A percentile compares a stretch with the other conserved stretches of the same genome.
Evolutionary conservation across 2,113 vertebrate species (phyloP).

Genomic region (Todiramphus chloris): DNA sequence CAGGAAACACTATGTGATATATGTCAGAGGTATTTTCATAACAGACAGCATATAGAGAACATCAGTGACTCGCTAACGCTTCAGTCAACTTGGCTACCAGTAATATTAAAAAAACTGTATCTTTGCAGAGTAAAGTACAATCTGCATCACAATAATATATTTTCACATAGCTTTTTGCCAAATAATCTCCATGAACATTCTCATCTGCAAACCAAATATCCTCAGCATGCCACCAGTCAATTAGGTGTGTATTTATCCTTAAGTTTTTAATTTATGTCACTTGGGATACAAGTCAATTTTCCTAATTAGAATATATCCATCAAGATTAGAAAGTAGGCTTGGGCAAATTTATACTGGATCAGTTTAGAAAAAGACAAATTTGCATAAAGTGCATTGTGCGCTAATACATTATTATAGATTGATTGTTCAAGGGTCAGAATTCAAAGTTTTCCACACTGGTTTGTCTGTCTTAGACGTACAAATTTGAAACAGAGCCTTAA

Average conservation of each 20-base stretch:
- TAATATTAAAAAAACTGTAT: neutral
- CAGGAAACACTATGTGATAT: slow-evolving; percentile 53
- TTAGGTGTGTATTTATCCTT: slow-evolving; percentile 44
- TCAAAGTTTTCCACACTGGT: neutral
- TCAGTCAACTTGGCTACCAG: neutral
- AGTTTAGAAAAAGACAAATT: neutral
- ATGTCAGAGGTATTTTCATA: slow-evolving; percentile 50
- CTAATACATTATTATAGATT: neutral
- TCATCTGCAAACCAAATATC: slow-evolving; percentile 46
- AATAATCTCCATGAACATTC: neutral
- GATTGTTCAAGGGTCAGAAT: neutral
- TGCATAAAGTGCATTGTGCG: neutral
- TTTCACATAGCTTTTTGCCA: neutral
- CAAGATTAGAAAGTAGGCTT: slow-evolving; percentile 30
- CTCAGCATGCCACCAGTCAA: slow-evolving; percentile 17
- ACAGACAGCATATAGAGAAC: slow-evolving; percentile 5
- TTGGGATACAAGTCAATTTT: slow-evolving; percentile 23
- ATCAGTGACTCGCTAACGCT: neutral
- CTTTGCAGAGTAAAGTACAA: neutral
- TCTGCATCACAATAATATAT: neutral
- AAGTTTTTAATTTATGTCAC: slow-evolving; percentile 43
- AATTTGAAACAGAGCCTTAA: neutral
- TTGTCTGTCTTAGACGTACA: neutral
- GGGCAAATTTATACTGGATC: slow-evolving; percentile 12
- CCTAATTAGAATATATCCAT: slow-evolving; percentile 36